phyloP scores from a whole-genome alignment of 2,113 vertebrate species.

The Aphyosemion australe region DNA sequence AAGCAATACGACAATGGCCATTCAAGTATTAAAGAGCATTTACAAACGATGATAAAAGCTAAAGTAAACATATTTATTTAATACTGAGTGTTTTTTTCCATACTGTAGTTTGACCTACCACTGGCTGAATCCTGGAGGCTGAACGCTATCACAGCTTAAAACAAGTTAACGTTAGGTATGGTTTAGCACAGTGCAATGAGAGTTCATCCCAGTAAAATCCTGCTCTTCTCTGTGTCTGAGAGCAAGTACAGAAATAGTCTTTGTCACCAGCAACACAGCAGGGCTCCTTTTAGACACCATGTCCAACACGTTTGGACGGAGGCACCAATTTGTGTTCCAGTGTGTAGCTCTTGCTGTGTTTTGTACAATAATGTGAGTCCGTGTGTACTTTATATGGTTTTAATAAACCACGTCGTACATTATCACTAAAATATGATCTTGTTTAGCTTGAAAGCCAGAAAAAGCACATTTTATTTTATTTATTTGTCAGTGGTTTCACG shows the following conservation, averaged over 20 bases:
- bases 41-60: too few relatives aligned
- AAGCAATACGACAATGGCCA: too few relatives aligned
- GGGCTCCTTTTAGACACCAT: constrained; percentile 59
- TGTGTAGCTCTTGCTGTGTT: constrained; percentile 11
- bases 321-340: constrained; percentile 26
- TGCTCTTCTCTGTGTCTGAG: constrained; percentile 40
- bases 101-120: constrained; percentile 39
- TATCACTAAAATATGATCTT: too few relatives aligned
- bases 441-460: too few relatives aligned
- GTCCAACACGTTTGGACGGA: constrained; percentile 51
- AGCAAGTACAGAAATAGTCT: constrained; percentile 66
- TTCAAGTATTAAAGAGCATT: too few relatives aligned
- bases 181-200: constrained; percentile 52
- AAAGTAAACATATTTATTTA: too few relatives aligned
- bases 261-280: constrained; percentile 59
- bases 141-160: constrained; percentile 38
- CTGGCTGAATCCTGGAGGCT: constrained; percentile 12
- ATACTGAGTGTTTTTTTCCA: constrained; percentile 1
- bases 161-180: constrained; percentile 53
- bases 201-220: constrained; percentile 60
- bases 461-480: too few relatives aligned
- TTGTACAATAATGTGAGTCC: not conserved
- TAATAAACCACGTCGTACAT: too few relatives aligned
- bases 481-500: too few relatives aligned
- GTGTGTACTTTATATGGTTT: not conserved